Conservation (phyloP, 2,888 invertebrate genomes). For the Hemistola chrysoprasaria region DNA sequence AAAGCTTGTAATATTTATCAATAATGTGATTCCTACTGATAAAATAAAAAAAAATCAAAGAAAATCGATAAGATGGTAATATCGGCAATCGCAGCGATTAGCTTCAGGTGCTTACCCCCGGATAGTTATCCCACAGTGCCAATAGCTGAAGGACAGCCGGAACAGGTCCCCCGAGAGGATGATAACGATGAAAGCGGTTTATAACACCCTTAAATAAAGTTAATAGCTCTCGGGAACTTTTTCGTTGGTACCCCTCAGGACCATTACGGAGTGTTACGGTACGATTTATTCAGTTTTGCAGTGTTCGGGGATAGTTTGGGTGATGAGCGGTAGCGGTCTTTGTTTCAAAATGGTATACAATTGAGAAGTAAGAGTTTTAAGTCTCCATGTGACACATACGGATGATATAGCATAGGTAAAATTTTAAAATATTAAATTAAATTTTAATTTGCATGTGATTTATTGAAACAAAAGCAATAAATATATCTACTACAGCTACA, state of each 20-base stretch:
- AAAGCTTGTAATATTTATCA: too few species aligned
- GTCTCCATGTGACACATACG: too few species aligned
- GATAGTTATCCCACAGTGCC: constrained; percentile 41
- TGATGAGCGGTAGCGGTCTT: constrained; percentile 9
- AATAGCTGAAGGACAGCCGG: constrained; percentile 59
- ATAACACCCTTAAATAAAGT: constrained; percentile 79
- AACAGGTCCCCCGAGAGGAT: constrained; percentile 65
- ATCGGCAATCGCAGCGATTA: constrained; percentile 9
- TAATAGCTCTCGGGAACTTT: constrained; percentile 75
- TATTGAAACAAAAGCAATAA: too few species aligned
- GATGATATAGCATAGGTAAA: too few species aligned
- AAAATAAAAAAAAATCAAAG: too few species aligned
- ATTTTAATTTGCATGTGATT: too few species aligned
- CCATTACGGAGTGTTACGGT: constrained; percentile 71
- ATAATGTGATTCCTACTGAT: too few species aligned
- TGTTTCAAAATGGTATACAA: too few species aligned
- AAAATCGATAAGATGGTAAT: too few species aligned
- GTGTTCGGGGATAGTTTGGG: constrained; percentile 42
- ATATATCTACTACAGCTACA: too few species aligned
- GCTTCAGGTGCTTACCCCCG: constrained; percentile 29
- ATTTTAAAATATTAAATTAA: too few species aligned
- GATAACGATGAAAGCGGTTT: constrained; percentile 77
- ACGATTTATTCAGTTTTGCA: constrained; percentile 77
- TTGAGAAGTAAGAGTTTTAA: too few species aligned
- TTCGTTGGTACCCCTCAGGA: constrained; percentile 70